Percentiles rank a stretch among this genome's conserved stretches.
Conservation (phyloP, 2,113 vertebrate species). For the Hydrolagus affinis region DNA sequence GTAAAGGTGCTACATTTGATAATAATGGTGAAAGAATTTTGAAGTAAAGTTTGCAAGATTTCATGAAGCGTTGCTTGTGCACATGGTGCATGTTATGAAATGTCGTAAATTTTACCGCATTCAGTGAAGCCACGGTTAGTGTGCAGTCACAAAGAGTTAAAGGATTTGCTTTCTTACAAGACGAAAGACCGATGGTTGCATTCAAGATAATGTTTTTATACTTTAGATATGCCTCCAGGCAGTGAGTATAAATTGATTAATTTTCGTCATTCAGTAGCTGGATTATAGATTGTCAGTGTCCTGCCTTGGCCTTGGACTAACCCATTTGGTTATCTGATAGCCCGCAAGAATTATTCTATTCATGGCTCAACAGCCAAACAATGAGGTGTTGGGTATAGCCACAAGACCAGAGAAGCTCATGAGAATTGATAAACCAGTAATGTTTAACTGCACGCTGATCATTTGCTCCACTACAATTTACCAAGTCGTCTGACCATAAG, state of each 20-base stretch:
- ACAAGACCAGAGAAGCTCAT: neutral
- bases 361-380: slow-evolving; percentile 23
- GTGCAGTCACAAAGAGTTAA: slow-evolving; percentile 14
- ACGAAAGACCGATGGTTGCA: slow-evolving; percentile 17
- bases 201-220: slow-evolving; percentile 11
- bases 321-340: slow-evolving; percentile 23
- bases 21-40: neutral
- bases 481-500: neutral
- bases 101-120: no score
- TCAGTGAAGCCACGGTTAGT: neutral
- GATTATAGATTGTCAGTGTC: slow-evolving; percentile 25
- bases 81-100: no score
- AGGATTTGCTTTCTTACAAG: slow-evolving; percentile 25
- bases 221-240: slow-evolving; percentile 27
- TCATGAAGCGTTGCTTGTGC: no score
- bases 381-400: slow-evolving; percentile 5
- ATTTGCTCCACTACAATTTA: slow-evolving; percentile 11
- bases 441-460: neutral
- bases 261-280: slow-evolving; percentile 16
- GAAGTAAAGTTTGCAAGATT: neutral
- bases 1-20: neutral
- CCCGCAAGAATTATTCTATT: slow-evolving; percentile 13
- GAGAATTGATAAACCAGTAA: slow-evolving; percentile 1
- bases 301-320: slow-evolving; percentile 24
- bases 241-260: slow-evolving; percentile 29